Evolutionary conservation across 2,888 invertebrate species (phyloP).

Genomic region (Sminthurides aquaticus): DNA sequence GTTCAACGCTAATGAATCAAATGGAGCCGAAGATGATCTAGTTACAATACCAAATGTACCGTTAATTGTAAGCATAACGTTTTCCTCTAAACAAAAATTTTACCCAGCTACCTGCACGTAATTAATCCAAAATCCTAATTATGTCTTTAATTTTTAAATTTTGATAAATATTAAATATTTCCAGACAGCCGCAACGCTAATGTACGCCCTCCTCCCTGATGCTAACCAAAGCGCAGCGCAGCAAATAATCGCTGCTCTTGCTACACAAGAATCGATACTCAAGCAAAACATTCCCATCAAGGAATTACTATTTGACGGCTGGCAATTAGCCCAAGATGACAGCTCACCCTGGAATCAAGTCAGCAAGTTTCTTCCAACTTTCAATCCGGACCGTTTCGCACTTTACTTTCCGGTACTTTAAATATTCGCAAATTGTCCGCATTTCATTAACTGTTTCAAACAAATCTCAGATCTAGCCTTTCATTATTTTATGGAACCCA

Average conservation of each 20-base stretch:
- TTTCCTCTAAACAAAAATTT: too few species aligned
- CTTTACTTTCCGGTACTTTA: too few species aligned
- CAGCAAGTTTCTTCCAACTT: constrained; percentile 19
- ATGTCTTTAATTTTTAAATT: too few species aligned
- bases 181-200: constrained; percentile 10
- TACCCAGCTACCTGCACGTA: too few species aligned
- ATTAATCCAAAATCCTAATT: constrained; percentile 1
- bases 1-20: constrained; percentile 11
- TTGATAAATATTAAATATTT: too few species aligned
- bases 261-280: background rate
- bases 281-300: constrained; percentile 15
- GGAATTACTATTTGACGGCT: constrained; percentile 25
- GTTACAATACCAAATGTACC: constrained; percentile 25
- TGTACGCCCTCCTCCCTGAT: constrained; percentile 11
- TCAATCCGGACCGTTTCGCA: constrained; percentile 23
- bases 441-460: too few species aligned
- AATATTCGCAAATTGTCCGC: too few species aligned
- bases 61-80: constrained; percentile 23
- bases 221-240: background rate
- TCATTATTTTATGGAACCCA: too few species aligned
- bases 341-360: background rate
- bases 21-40: constrained; percentile 13
- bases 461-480: too few species aligned
- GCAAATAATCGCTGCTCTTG: background rate
- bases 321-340: constrained; percentile 9